Conservation (phyloP, 2,888 invertebrate species). For the Branchinecta sandiegonensis region DNA sequence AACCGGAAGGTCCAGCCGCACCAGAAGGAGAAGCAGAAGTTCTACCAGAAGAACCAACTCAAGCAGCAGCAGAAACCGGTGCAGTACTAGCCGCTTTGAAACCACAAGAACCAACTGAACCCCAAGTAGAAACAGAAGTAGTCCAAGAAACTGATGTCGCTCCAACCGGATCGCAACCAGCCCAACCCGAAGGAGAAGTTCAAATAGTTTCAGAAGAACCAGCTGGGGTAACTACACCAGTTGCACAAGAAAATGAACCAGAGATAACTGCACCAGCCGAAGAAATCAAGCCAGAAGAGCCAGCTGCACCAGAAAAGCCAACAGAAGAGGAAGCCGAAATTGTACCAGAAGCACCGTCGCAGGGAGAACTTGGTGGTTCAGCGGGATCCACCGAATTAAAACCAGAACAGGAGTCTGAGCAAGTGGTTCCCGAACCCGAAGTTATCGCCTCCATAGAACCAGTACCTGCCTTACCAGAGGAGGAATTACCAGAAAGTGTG, state of each 20-base stretch:
- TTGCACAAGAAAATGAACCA: constrained; percentile 24
- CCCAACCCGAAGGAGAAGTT: constrained; percentile 23
- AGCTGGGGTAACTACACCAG: constrained; percentile 25
- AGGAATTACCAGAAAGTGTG: constrained; percentile 25
- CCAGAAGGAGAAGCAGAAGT: not conserved
- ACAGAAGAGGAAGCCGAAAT: constrained; percentile 26
- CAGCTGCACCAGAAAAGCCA: constrained; percentile 20
- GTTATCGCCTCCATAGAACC: constrained; percentile 20
- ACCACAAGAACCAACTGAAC: constrained; percentile 18
- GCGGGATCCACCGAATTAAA: constrained; percentile 14
- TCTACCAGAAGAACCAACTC: no score
- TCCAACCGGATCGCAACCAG: not conserved
- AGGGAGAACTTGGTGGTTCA: constrained; percentile 24
- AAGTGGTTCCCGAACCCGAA: not conserved
- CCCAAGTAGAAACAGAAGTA: constrained; percentile 17
- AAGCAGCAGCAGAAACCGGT: not conserved
- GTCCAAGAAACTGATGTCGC: constrained; percentile 18
- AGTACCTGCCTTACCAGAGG: constrained; percentile 21
- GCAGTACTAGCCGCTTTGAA: not conserved
- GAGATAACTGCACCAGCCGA: constrained; percentile 21
- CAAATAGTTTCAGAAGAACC: constrained; percentile 29
- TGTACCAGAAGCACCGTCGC: constrained; percentile 17
- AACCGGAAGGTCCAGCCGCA: not conserved
- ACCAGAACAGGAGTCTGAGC: not conserved
- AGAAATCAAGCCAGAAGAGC: constrained; percentile 21